Percentiles rank a stretch among this genome's conserved stretches.
These are phyloP conservation scores for Drosophila dives DNA, from an alignment of 2,888 invertebrate species.

Conservation along the genomic window DNA sequence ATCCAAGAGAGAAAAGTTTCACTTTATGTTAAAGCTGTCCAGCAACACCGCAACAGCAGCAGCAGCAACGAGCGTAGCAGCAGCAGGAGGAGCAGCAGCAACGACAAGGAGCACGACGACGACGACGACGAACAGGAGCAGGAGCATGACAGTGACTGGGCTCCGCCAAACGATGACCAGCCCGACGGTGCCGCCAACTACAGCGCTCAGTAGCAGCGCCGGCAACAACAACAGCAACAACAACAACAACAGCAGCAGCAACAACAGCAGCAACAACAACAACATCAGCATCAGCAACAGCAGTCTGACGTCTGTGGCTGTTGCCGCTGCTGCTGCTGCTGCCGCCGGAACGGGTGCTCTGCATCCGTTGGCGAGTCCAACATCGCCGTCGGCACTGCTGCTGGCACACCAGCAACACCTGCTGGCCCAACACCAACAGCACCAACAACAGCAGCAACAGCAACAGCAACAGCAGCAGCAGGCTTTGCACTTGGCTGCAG, in stretches of 20 bases:
- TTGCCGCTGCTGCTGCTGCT: constrained; percentile 44
- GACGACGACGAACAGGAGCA: constrained; percentile 38
- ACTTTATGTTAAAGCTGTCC: constrained; percentile 85
- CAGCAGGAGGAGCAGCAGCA: constrained; percentile 35
- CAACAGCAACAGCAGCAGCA: constrained; percentile 70
- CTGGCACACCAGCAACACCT: constrained; percentile 79
- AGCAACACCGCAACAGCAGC: constrained; percentile 40
- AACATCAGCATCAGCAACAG: constrained; percentile 35
- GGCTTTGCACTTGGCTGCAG: constrained; percentile 72
- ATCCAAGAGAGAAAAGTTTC: constrained; percentile 13
- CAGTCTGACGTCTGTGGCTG: constrained; percentile 49
- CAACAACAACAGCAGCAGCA: constrained; percentile 31
- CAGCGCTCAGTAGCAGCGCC: constrained; percentile 66
- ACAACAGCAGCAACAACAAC: constrained; percentile 54
- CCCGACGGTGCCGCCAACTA: constrained; percentile 86
- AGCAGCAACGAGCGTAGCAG: constrained; percentile 37
- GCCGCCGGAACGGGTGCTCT: constrained; percentile 48
- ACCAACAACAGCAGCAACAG: constrained; percentile 68
- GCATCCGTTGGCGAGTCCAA: constrained; percentile 69
- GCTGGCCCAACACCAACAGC: constrained; percentile 71
- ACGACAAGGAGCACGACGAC: constrained; percentile 31
- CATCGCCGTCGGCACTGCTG: constrained; percentile 80
- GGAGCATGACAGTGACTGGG: constrained; percentile 87
- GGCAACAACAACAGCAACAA: constrained; percentile 45
- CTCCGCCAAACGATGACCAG: constrained; percentile 88